Evolutionary conservation across 2,888 invertebrate species (phyloP).

Genomic region (Lapara coniferarum): DNA sequence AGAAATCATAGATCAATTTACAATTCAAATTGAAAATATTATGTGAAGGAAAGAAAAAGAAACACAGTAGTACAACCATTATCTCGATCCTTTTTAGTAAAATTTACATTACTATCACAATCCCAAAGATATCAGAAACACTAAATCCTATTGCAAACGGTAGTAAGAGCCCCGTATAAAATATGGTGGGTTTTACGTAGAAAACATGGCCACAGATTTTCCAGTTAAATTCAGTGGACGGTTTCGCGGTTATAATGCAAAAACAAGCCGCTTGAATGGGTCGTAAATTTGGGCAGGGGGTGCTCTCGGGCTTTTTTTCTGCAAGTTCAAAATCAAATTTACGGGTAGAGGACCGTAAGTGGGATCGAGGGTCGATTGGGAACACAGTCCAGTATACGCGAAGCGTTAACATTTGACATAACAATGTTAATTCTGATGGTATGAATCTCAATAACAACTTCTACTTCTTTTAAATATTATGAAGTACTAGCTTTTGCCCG

Average conservation of each 20-base stretch:
- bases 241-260: constrained; percentile 65
- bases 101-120: neutral
- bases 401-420: neutral
- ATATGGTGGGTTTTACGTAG: constrained; percentile 54
- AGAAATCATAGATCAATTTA: too few species aligned
- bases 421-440: neutral
- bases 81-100: neutral
- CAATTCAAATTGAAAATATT: too few species aligned
- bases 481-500: too few species aligned
- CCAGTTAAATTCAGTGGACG: constrained; percentile 58
- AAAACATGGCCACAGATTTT: constrained; percentile 63
- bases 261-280: constrained; percentile 64
- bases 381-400: constrained; percentile 27
- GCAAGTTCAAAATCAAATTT: constrained; percentile 68
- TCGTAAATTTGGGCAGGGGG: constrained; percentile 66
- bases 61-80: too few species aligned
- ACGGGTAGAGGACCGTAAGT: constrained; percentile 45
- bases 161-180: constrained; percentile 16
- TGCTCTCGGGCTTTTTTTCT: constrained; percentile 59
- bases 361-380: constrained; percentile 36
- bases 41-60: too few species aligned
- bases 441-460: too few species aligned
- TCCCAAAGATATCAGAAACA: neutral
- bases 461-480: too few species aligned
- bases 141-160: neutral